Conservation (phyloP, 2,797 vertebrate species). For the Accipiter badius region DNA sequence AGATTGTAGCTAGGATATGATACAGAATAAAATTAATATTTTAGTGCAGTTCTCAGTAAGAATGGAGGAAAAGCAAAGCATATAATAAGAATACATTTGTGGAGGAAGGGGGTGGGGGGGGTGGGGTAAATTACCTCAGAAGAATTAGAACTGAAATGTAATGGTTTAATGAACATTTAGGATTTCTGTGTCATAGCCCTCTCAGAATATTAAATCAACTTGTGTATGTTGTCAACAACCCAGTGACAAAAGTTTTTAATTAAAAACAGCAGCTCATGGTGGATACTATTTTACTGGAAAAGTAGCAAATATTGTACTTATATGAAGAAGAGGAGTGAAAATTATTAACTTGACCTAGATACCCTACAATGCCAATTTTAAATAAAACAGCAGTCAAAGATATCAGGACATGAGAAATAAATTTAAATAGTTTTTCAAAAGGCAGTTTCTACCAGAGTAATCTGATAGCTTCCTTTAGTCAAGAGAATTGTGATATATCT, state of each 20-base stretch:
- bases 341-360: background rate
- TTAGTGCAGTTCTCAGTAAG: background rate
- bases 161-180: background rate
- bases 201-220: background rate
- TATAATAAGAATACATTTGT: background rate
- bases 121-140: background rate
- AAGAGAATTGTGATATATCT: background rate
- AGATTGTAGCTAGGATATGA: background rate
- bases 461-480: background rate
- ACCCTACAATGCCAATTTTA: background rate
- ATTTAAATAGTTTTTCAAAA: background rate
- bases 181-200: background rate
- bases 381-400: background rate
- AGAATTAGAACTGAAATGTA: background rate
- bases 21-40: background rate
- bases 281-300: background rate
- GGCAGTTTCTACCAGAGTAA: background rate
- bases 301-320: background rate
- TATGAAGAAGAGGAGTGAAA: background rate
- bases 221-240: background rate
- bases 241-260: background rate
- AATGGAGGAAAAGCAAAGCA: background rate
- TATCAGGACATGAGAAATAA: background rate
- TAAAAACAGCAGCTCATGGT: background rate
- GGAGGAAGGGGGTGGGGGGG: fast-evolving